These are phyloP conservation scores for Pangasius sanitwongsei DNA, from an alignment of 2,797 vertebrate species.

Conservation along the genomic window DNA sequence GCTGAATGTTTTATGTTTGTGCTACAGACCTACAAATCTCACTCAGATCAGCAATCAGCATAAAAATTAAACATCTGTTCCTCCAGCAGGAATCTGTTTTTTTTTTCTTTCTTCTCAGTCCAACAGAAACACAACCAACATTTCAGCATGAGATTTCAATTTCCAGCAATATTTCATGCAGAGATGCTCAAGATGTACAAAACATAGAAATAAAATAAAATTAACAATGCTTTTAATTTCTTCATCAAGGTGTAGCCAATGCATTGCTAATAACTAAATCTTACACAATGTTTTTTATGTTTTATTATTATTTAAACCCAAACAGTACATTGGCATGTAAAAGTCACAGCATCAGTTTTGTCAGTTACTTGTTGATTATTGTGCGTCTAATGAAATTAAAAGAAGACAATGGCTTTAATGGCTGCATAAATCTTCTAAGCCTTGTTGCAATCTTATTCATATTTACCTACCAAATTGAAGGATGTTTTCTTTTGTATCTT, in stretches of 20 bases:
- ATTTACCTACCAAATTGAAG: background rate
- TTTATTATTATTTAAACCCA: background rate
- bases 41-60: slow-evolving; percentile 12
- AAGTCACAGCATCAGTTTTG: background rate
- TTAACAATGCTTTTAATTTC: background rate
- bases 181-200: background rate
- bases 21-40: slow-evolving; percentile 20
- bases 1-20: slow-evolving; percentile 5
- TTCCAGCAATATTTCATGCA: background rate
- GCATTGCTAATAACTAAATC: background rate
- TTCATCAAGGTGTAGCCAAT: background rate
- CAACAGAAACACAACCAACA: slow-evolving; percentile 25
- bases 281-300: background rate
- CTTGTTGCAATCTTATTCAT: background rate
- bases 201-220: background rate
- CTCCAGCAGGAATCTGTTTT: background rate
- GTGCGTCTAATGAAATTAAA: background rate
- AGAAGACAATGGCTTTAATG: background rate
- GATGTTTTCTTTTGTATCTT: too few species aligned
- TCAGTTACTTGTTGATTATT: background rate
- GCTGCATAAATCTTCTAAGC: background rate
- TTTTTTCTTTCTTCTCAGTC: slow-evolving; percentile 20
- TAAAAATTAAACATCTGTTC: slow-evolving; percentile 35
- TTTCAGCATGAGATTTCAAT: slow-evolving; percentile 7
- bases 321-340: background rate